Evolutionary conservation across 2,888 invertebrate species (phyloP).

Genomic region (Sisyra nigra): DNA sequence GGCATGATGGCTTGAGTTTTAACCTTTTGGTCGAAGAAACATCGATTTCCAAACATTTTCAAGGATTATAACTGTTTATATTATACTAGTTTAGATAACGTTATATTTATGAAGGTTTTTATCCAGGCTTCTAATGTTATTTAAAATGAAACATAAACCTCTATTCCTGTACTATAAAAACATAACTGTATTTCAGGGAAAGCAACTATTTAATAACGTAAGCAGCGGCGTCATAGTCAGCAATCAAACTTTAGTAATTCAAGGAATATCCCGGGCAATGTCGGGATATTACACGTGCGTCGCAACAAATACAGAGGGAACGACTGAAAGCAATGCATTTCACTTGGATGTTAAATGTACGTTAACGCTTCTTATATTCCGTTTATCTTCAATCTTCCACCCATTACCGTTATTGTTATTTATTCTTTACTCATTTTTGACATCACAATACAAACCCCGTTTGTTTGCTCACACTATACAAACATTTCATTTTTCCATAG

Average conservation of each 20-base stretch:
- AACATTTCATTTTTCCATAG: no score
- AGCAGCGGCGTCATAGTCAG: slow-evolving; percentile 13
- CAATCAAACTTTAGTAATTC: slow-evolving; percentile 27
- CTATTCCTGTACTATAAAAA: background rate
- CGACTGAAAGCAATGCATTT: slow-evolving; percentile 55
- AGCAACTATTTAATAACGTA: slow-evolving; percentile 12
- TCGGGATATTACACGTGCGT: slow-evolving; percentile 64
- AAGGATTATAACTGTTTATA: no score
- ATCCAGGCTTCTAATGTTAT: background rate
- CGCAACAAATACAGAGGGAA: slow-evolving; percentile 62
- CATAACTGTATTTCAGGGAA: slow-evolving; percentile 10
- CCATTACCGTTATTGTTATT: no score
- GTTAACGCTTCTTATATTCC: slow-evolving; percentile 15
- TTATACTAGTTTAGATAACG: no score
- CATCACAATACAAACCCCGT: no score
- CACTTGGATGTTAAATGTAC: slow-evolving; percentile 63
- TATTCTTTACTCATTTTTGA: no score
- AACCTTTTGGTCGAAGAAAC: no score
- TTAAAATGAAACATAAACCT: background rate
- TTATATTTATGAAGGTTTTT: background rate
- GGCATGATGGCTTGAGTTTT: no score
- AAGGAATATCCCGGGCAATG: slow-evolving; percentile 52
- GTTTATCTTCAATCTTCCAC: no score
- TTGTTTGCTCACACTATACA: no score
- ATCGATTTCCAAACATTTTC: no score